phyloP scores from a whole-genome alignment of 2,888 invertebrate genomes.

The Drosophila sordidula region DNA sequence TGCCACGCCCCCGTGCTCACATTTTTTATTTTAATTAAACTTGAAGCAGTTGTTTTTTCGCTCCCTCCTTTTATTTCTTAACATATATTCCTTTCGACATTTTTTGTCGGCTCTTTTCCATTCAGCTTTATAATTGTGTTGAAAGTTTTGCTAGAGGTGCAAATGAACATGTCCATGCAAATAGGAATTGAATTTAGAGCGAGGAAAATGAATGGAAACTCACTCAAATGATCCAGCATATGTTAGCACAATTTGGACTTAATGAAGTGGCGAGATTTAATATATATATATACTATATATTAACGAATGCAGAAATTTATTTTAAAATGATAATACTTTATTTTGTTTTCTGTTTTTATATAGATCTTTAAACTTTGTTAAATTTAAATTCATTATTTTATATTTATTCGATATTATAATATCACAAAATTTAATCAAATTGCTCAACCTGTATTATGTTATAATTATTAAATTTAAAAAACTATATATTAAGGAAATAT shows the following conservation, averaged over 20 bases:
- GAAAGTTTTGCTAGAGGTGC: conserved; percentile 42
- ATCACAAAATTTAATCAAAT: too few relatives aligned
- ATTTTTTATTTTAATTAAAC: conserved; percentile 72
- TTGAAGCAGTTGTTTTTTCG: conserved; percentile 41
- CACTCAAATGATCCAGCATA: not conserved
- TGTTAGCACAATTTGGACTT: not conserved
- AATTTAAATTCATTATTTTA: too few relatives aligned
- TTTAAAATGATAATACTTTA: too few relatives aligned
- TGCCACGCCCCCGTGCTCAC: conserved; percentile 21
- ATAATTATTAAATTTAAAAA: too few relatives aligned
- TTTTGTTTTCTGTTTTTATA: too few relatives aligned
- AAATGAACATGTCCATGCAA: conserved; percentile 55
- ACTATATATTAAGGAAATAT: too few relatives aligned
- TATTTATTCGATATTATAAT: too few relatives aligned
- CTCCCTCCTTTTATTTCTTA: conserved; percentile 25
- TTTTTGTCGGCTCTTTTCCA: conserved; percentile 14
- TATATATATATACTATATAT: not conserved
- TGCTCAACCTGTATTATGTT: too few relatives aligned
- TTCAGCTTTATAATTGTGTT: conserved; percentile 63
- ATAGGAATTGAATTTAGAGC: conserved; percentile 39
- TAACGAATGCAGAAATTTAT: not conserved
- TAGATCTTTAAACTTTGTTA: too few relatives aligned
- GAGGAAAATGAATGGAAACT: conserved; percentile 19
- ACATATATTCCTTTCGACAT: conserved; percentile 35
- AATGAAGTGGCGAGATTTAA: conserved; percentile 5